Percentiles rank a stretch among this genome's conserved stretches.
These are phyloP conservation scores for Amyelois transitella DNA, from an alignment of 1,140 invertebrate genomes.

Conservation along the genomic window DNA sequence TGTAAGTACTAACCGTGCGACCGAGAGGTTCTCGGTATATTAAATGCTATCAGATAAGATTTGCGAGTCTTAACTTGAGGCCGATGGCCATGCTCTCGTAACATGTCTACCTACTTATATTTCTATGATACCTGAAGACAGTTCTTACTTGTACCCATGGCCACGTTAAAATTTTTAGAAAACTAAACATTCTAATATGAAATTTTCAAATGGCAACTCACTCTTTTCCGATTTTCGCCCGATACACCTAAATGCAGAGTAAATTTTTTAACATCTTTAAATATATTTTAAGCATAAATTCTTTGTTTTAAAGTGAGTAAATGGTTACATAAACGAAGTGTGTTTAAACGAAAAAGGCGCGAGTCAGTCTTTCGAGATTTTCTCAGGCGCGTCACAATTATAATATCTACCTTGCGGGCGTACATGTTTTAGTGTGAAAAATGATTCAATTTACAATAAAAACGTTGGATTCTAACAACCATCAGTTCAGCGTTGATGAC, in stretches of 20 bases:
- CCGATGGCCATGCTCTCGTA: no score
- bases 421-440: slow-evolving; percentile 24
- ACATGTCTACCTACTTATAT: no score
- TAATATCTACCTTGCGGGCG: slow-evolving; percentile 22
- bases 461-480: slow-evolving; percentile 94
- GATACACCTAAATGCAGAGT: slow-evolving; percentile 11
- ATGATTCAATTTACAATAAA: slow-evolving; percentile 78
- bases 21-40: no score
- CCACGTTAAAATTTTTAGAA: no score
- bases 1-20: no score
- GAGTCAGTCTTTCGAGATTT: neutral
- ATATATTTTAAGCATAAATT: slow-evolving; percentile 23
- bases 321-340: slow-evolving; percentile 2
- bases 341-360: neutral
- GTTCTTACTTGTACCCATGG: no score
- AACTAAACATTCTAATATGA: no score
- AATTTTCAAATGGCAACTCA: neutral
- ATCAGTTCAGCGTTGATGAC: slow-evolving; percentile 88
- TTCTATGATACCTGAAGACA: no score
- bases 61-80: no score
- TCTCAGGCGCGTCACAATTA: slow-evolving; percentile 19
- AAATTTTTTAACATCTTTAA: slow-evolving; percentile 15
- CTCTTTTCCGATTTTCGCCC: neutral
- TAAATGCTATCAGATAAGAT: no score
- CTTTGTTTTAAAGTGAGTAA: slow-evolving; percentile 20